These are phyloP conservation scores for Labeo calbasu DNA, from an alignment of 2,797 vertebrate species.

Conservation along the genomic window DNA sequence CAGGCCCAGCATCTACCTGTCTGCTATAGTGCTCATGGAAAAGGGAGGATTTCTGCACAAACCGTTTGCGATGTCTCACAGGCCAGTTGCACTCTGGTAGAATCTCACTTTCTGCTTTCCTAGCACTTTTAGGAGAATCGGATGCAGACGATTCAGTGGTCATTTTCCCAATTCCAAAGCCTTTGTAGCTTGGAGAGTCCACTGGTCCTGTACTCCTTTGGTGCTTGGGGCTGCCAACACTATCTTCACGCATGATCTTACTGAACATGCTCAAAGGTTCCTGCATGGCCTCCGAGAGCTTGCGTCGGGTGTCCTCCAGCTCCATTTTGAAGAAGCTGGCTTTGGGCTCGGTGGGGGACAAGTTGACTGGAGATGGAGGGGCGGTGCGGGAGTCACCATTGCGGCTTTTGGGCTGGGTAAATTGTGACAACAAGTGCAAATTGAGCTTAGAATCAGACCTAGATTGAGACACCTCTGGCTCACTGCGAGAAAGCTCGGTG, in stretches of 20 bases:
- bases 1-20: slow-evolving; percentile 60
- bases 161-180: slow-evolving; percentile 57
- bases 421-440: slow-evolving; percentile 82
- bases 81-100: slow-evolving; percentile 72
- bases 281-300: slow-evolving; percentile 86
- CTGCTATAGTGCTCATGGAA: slow-evolving; percentile 59
- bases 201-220: slow-evolving; percentile 58
- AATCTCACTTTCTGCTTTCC: slow-evolving; percentile 66
- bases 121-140: slow-evolving; percentile 65
- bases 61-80: slow-evolving; percentile 54
- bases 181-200: slow-evolving; percentile 62
- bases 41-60: slow-evolving; percentile 59
- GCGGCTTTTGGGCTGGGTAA: slow-evolving; percentile 77
- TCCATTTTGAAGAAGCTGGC: slow-evolving; percentile 85
- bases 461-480: slow-evolving; percentile 84
- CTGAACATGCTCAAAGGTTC: slow-evolving; percentile 88
- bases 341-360: slow-evolving; percentile 77
- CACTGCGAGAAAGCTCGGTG: slow-evolving; percentile 81
- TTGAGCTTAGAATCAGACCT: slow-evolving; percentile 86
- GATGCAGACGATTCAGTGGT: slow-evolving; percentile 56
- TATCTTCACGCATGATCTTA: slow-evolving; percentile 87
- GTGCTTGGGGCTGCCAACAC: slow-evolving; percentile 71
- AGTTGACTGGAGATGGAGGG: slow-evolving; percentile 80
- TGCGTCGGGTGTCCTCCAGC: slow-evolving; percentile 85
- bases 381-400: slow-evolving; percentile 83